phyloP scores from a whole-genome alignment of 2,797 vertebrate species.

The Tapirus indicus region DNA sequence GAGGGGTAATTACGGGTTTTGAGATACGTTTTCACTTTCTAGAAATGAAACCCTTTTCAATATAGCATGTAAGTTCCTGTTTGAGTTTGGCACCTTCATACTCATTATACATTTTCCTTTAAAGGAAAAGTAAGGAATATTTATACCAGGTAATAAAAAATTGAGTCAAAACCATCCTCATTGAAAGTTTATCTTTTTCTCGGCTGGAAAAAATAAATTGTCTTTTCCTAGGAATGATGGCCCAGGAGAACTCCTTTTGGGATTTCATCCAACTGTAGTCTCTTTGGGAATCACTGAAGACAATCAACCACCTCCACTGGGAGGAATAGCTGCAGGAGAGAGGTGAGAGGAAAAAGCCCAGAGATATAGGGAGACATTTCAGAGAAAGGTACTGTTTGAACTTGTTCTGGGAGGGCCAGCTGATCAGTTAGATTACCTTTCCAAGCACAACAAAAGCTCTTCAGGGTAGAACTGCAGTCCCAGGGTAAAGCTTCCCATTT shows the following conservation, averaged over 20 bases:
- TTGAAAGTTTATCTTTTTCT: neutral
- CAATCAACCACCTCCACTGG: neutral
- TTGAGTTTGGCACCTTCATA: neutral
- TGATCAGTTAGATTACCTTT: constrained; percentile 20
- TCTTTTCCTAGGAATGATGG: neutral
- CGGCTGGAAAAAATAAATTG: neutral
- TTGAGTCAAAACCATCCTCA: neutral
- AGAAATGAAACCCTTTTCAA: neutral
- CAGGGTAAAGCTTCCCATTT: constrained; percentile 10
- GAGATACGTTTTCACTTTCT: constrained; percentile 13
- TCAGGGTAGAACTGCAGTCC: neutral
- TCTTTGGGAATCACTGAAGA: neutral
- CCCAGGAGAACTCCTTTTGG: neutral
- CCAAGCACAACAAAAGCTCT: constrained; percentile 28
- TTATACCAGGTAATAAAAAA: neutral
- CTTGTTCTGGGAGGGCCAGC: constrained; percentile 37
- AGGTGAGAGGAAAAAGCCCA: neutral
- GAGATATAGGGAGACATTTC: neutral
- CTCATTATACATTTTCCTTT: neutral
- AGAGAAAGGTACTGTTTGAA: constrained; percentile 42
- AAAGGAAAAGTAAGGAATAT: neutral
- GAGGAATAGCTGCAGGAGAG: neutral
- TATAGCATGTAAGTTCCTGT: neutral
- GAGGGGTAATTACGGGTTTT: neutral
- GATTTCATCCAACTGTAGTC: neutral